Base-by-base conservation (phyloP, 2,888 invertebrate species). In the Augochlorella aurata region DNA sequence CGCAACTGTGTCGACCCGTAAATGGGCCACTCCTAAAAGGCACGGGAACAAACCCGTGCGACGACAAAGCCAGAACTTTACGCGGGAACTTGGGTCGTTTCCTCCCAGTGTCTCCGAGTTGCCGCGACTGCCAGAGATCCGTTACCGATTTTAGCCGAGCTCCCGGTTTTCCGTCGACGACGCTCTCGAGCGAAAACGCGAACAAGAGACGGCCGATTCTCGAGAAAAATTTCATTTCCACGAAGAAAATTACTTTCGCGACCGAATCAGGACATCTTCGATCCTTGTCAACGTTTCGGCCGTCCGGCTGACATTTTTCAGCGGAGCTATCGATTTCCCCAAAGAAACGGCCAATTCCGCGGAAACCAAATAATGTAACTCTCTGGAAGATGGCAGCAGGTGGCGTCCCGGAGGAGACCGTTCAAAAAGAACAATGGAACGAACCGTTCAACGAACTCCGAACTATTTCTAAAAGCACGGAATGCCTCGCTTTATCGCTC, bases 1-100 rank as follows among this genome's bases (percentile, higher is more conserved):
- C 71, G 83, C 85, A 87, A 86, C 83, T 86, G 87, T 85, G 87
- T 71, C 87, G 87, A 75, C 54, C 79, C 73, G 87, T 77, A 82
- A 84, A 87, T 80, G 82, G 85, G 82, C 74, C 85, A 84, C 73
- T 79, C 82, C 84, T 67, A n/a, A 70, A 54, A 82, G 50, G 49
- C 61, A 50, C 71, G 45, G 24, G 72, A 69, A 68, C 76, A 29
- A 73, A 69, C 44, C 14, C 49, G 0, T 44, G 29, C 49, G 21
- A 52, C 9, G 70, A 77, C 73, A 67, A 77, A 77, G 63, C 58
- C n/a, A 14, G 10, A 54, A 70, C 54, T 47, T 77, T 58, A 38
- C 76, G 77, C 52, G 0, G 65, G 69, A 86, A 81, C 80, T 80
- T 75, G 70, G 49, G 58, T 65, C 67, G 44, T 66, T 70, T 66